Percentiles rank a stretch among this genome's conserved stretches.
phyloP scores from a whole-genome alignment of 2,797 vertebrate species.

The Coendou prehensilis region DNA sequence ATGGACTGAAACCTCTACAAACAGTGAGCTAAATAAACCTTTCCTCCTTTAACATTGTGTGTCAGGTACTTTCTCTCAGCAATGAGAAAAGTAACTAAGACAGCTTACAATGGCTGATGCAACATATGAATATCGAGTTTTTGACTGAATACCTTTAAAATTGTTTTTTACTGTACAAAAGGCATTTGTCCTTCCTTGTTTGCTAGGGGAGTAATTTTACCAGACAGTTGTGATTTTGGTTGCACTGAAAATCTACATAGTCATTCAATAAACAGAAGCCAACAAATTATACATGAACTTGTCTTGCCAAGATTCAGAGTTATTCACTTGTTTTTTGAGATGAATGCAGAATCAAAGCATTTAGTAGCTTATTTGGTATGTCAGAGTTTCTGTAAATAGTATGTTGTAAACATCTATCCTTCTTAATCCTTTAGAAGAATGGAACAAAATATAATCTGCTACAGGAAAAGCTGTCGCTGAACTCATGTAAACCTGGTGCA shows the following conservation, averaged over 20 bases:
- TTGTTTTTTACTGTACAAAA: slow-evolving; percentile 35
- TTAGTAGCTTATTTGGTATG: slow-evolving; percentile 53
- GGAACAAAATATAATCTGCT: slow-evolving; percentile 11
- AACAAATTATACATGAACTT: slow-evolving; percentile 51
- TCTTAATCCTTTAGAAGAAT: slow-evolving; percentile 67
- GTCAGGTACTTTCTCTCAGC: background rate
- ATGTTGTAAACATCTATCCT: slow-evolving; percentile 29
- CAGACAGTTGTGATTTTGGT: slow-evolving; percentile 49
- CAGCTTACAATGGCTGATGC: background rate
- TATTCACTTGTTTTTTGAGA: slow-evolving; percentile 31
- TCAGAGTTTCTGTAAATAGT: slow-evolving; percentile 59
- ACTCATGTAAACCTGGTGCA: background rate
- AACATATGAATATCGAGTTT: slow-evolving; percentile 36
- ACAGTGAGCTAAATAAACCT: background rate
- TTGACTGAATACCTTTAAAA: slow-evolving; percentile 64
- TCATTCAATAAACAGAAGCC: slow-evolving; percentile 49
- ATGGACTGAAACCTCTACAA: background rate
- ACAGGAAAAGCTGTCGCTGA: slow-evolving; percentile 12
- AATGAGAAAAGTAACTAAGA: background rate
- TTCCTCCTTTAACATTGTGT: background rate
- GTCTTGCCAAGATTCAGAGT: slow-evolving; percentile 44
- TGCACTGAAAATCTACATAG: slow-evolving; percentile 61
- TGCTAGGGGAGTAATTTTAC: slow-evolving; percentile 3
- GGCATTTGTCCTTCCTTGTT: slow-evolving; percentile 55
- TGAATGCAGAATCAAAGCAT: slow-evolving; percentile 57